phyloP scores from a whole-genome alignment of 2,113 vertebrate genomes.

The Mesocricetus auratus region DNA sequence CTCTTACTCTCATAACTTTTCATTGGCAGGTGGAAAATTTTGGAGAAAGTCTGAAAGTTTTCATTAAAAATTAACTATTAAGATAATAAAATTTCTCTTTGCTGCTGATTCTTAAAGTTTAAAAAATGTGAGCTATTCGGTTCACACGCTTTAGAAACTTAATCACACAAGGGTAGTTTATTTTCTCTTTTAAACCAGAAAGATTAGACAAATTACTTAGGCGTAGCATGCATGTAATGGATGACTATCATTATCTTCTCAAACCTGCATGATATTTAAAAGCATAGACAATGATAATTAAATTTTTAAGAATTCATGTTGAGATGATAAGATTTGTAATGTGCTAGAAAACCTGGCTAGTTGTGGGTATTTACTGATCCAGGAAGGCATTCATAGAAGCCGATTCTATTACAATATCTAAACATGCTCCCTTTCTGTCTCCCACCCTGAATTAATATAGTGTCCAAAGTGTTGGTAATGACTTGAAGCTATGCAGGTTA shows the following conservation, averaged over 20 bases:
- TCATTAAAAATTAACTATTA: constrained; percentile 57
- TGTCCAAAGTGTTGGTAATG: constrained; percentile 85
- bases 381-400: constrained; percentile 76
- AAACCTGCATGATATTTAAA: constrained; percentile 87
- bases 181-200: constrained; percentile 81
- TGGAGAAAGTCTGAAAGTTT: constrained; percentile 43
- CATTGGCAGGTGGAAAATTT: constrained; percentile 21
- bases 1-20: constrained; percentile 45
- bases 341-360: constrained; percentile 71
- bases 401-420: constrained; percentile 76
- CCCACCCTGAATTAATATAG: constrained; percentile 78
- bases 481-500: constrained; percentile 88
- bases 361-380: constrained; percentile 76
- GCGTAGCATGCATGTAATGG: constrained; percentile 88
- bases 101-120: constrained; percentile 73
- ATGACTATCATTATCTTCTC: constrained; percentile 91
- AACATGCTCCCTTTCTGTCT: not conserved
- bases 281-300: constrained; percentile 87
- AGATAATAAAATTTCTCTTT: constrained; percentile 66
- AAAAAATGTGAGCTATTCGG: constrained; percentile 72
- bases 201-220: constrained; percentile 88
- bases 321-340: constrained; percentile 84
- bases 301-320: constrained; percentile 86
- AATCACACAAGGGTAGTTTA: constrained; percentile 70
- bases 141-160: constrained; percentile 78